phyloP scores from a whole-genome alignment of 2,888 invertebrate genomes.

The Cosmopolites sordidus region DNA sequence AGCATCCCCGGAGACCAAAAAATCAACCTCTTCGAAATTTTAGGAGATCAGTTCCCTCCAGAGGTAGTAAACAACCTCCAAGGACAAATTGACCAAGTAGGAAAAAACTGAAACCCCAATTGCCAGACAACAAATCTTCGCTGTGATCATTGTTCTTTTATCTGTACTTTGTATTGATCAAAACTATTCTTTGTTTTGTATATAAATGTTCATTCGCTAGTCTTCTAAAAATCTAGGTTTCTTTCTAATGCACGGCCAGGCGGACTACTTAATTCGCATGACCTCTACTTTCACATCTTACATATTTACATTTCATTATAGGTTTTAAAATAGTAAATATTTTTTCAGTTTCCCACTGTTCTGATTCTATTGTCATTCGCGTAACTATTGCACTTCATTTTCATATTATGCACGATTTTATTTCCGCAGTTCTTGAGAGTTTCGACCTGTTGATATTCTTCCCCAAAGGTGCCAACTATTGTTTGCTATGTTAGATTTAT shows the following conservation, averaged over 20 bases:
- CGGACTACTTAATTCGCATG: background rate
- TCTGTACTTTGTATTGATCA: background rate
- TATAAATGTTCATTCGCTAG: background rate
- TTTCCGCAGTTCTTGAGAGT: background rate
- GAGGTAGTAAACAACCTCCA: constrained; percentile 87
- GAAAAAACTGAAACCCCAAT: constrained; percentile 54
- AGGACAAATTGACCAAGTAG: constrained; percentile 79
- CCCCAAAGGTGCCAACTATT: constrained; percentile 19
- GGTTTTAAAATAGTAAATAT: no score
- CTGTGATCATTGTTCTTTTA: constrained; percentile 6
- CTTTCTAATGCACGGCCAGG: background rate
- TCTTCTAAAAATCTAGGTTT: background rate
- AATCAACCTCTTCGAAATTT: constrained; percentile 77
- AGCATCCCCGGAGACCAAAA: constrained; percentile 81
- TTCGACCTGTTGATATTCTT: constrained; percentile 19
- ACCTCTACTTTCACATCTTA: background rate
- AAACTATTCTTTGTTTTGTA: background rate
- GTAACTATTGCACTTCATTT: background rate
- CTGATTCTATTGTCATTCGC: background rate
- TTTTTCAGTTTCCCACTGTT: background rate
- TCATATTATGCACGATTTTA: background rate
- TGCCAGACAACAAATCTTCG: background rate
- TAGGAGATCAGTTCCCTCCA: constrained; percentile 79
- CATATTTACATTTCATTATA: background rate
- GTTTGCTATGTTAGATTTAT: constrained; percentile 7